phyloP scores from a whole-genome alignment of 2,888 invertebrate genomes.

The Drosophila falleni region DNA sequence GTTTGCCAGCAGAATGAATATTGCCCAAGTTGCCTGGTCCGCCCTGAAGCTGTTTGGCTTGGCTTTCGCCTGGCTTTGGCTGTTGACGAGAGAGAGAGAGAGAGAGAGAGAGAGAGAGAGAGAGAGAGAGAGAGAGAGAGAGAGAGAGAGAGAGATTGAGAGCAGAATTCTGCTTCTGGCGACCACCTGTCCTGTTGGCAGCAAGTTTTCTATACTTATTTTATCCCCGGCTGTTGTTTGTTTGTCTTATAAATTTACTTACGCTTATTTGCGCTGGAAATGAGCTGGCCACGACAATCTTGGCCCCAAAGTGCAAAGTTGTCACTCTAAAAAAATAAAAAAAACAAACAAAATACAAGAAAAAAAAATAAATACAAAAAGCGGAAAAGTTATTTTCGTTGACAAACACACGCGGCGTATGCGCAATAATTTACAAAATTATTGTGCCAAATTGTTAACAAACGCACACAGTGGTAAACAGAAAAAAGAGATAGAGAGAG shows the following conservation, averaged over 20 bases:
- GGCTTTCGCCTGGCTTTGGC: conserved; percentile 70
- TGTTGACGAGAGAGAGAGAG: conserved; percentile 13
- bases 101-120: conserved; percentile 15
- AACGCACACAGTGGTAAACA: neutral
- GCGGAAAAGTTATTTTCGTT: conserved; percentile 49
- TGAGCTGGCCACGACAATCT: conserved; percentile 59
- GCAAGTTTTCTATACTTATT: conserved; percentile 46
- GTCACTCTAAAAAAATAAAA: conserved; percentile 19
- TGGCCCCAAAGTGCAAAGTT: conserved; percentile 62
- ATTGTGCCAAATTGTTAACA: conserved; percentile 60
- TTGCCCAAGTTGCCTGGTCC: conserved; percentile 60
- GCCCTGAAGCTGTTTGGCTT: conserved; percentile 72
- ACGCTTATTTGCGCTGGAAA: conserved; percentile 78
- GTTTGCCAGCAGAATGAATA: conserved; percentile 77
- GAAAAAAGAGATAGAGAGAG: neutral
- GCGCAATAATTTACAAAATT: conserved; percentile 76
- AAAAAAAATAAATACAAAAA: conserved; percentile 13
- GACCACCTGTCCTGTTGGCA: conserved; percentile 60
- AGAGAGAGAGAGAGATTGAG: conserved; percentile 19
- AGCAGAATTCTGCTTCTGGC: conserved; percentile 35
- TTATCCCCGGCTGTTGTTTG: conserved; percentile 57
- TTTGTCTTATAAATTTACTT: conserved; percentile 80
- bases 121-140: neutral
- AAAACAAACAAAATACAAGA: conserved; percentile 3
- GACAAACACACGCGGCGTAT: conserved; percentile 72